phyloP scores from a whole-genome alignment of 2,888 invertebrate genomes.

The Cephus sareptanus region DNA sequence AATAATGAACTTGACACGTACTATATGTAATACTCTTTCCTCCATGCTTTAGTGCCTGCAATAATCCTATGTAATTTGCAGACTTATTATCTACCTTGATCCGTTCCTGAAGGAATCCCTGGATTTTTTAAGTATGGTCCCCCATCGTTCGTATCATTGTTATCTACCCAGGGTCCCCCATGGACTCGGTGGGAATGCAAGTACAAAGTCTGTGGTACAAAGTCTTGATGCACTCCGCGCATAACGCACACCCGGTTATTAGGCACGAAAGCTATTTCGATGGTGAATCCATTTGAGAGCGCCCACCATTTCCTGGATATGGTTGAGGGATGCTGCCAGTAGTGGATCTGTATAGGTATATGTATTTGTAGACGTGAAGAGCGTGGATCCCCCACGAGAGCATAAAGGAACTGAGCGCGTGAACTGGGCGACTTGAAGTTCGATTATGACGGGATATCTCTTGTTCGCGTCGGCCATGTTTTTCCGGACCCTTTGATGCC shows the following conservation, averaged over 20 bases:
- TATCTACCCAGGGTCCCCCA: not conserved
- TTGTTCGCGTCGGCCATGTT: conserved; percentile 36
- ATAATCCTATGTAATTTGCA: not conserved
- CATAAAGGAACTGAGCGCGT: not conserved
- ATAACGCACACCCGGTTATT: not conserved
- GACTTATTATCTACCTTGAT: not conserved
- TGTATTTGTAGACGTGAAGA: not conserved
- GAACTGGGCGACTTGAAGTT: conserved; percentile 32
- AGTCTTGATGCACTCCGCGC: not conserved
- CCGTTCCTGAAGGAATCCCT: not conserved
- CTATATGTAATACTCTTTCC: not conserved
- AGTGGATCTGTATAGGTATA: not conserved
- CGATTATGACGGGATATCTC: conserved; percentile 42
- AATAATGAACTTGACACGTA: not conserved
- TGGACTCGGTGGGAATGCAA: not conserved
- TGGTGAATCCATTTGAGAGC: not conserved
- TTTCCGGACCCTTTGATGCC: conserved; percentile 49
- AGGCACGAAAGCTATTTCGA: not conserved
- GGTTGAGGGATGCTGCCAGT: not conserved
- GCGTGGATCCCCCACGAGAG: not conserved
- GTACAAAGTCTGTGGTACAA: not conserved
- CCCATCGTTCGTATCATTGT: not conserved
- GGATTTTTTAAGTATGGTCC: not conserved
- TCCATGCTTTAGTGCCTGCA: not conserved
- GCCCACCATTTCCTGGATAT: not conserved